A percentile compares a stretch with the other conserved stretches of the same genome.
Conservation (phyloP, 2,888 invertebrate genomes). For the Phaonia tiefii region DNA sequence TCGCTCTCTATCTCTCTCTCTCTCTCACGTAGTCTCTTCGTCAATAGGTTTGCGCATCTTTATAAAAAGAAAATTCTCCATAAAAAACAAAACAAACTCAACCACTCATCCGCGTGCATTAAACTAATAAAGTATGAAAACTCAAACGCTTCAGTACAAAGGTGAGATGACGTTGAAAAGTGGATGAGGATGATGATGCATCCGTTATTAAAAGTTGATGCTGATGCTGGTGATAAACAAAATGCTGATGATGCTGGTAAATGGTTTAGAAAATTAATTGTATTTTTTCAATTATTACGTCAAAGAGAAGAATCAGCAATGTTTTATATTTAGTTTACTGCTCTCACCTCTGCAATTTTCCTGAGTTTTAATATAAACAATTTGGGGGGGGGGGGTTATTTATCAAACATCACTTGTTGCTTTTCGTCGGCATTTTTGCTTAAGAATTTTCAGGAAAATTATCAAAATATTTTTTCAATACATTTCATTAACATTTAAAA, state of each 20-base stretch:
- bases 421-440: neutral
- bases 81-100: conserved; percentile 10
- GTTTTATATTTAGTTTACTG: too few species aligned
- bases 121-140: neutral
- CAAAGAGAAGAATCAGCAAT: conserved; percentile 1
- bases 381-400: too few species aligned
- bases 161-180: conserved; percentile 55
- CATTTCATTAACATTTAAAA: too few species aligned
- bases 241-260: conserved; percentile 3
- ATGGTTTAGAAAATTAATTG: neutral
- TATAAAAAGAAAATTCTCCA: conserved; percentile 32
- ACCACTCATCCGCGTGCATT: conserved; percentile 15
- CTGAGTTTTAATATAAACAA: too few species aligned
- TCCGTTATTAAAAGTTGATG: conserved; percentile 3
- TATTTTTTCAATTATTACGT: conserved; percentile 16
- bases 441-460: conserved; percentile 13
- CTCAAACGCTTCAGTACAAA: neutral
- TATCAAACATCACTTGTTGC: neutral
- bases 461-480: conserved; percentile 20
- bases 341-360: too few species aligned
- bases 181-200: neutral
- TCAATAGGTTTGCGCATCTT: conserved; percentile 34
- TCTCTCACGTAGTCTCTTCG: neutral
- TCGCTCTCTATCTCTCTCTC: conserved; percentile 6
- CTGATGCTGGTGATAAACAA: neutral